A percentile compares a stretch with the other conserved stretches of the same genome.
Evolutionary conservation across 2,797 vertebrate genomes (phyloP).

Genomic region (Echiichthys vipera): DNA sequence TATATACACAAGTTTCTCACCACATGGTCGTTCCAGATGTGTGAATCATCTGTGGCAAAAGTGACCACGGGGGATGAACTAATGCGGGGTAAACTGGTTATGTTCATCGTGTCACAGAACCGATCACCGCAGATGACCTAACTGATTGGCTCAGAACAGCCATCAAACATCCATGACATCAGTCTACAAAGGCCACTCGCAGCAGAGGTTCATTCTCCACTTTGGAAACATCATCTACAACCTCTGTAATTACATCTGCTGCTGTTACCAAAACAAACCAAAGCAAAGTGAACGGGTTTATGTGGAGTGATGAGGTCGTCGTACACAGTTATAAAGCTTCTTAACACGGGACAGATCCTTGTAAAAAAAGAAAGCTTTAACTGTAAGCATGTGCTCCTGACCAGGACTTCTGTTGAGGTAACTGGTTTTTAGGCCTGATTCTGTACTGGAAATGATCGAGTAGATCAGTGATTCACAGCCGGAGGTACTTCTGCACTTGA

Average conservation of each 20-base stretch:
- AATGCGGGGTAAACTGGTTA: neutral
- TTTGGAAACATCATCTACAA: neutral
- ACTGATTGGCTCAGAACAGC: neutral
- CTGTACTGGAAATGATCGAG: neutral
- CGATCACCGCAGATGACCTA: neutral
- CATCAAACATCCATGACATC: slow-evolving; percentile 2
- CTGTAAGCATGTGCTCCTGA: neutral
- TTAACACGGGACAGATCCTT: slow-evolving; percentile 17
- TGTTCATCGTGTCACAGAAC: slow-evolving; percentile 10
- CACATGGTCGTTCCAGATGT: slow-evolving; percentile 69
- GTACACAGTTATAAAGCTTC: slow-evolving; percentile 10
- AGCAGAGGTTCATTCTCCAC: neutral
- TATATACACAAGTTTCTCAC: slow-evolving; percentile 54
- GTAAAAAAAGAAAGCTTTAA: slow-evolving; percentile 6
- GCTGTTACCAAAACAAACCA: neutral
- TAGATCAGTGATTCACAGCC: neutral
- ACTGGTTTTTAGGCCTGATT: neutral
- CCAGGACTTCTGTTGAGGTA: neutral
- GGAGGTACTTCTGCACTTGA: neutral
- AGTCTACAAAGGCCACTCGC: neutral
- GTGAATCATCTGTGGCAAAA: slow-evolving; percentile 72
- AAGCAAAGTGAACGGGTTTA: neutral
- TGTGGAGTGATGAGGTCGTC: neutral
- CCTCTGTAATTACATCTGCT: too few species aligned
- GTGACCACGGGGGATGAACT: slow-evolving; percentile 27